Evolutionary conservation across 2,113 vertebrate species (phyloP).

Genomic region (Mohoua ochrocephala): DNA sequence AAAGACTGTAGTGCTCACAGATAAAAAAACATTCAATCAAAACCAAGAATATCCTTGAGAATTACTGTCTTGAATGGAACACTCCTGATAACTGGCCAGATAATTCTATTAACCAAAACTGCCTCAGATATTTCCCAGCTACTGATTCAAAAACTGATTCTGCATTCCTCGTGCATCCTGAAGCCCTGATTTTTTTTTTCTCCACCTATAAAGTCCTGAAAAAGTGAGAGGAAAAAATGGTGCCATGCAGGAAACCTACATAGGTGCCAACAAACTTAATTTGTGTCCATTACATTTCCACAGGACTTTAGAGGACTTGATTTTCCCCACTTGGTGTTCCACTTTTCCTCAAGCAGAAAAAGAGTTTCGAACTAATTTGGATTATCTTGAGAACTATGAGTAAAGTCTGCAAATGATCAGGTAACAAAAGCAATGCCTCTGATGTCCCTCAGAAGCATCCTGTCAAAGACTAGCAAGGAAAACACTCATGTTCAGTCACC

Average conservation of each 20-base stretch:
- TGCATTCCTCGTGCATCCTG: not conserved
- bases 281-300: not conserved
- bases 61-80: conserved; percentile 8
- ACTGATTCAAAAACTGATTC: not conserved
- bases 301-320: not conserved
- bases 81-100: conserved; percentile 12
- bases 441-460: not conserved
- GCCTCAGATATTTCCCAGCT: not conserved
- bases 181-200: not conserved
- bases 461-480: not conserved
- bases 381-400: not conserved
- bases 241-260: not conserved
- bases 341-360: not conserved
- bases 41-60: conserved; percentile 27
- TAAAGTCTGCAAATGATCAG: not conserved
- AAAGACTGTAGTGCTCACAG: not conserved
- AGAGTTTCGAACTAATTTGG: not conserved
- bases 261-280: not conserved
- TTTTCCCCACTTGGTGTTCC: not conserved
- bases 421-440: not conserved
- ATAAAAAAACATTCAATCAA: conserved; percentile 21
- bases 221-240: not conserved
- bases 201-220: not conserved
- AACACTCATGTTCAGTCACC: not conserved
- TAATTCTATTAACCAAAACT: not conserved